Percentiles rank a stretch among this genome's conserved stretches.
Conservation (phyloP, 2,888 invertebrate genomes). For the Morpho helenor region DNA sequence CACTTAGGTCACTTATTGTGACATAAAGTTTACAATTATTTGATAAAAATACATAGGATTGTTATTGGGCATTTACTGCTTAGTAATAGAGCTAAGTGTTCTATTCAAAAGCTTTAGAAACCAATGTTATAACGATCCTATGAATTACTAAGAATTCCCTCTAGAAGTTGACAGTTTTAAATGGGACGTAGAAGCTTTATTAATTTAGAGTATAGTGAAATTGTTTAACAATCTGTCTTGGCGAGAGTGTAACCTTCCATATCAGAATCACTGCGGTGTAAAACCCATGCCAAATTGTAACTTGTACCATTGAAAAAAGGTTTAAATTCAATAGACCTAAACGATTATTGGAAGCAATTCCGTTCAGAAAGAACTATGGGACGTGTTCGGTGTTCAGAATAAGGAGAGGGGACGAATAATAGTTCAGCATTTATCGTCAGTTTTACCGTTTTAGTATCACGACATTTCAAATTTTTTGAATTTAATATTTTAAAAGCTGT, state of each 20-base stretch:
- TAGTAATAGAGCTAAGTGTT: no score
- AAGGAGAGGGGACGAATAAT: constrained; percentile 44
- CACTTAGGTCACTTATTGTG: no score
- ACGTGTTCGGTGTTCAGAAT: constrained; percentile 60
- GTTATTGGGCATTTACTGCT: no score
- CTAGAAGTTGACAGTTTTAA: no score
- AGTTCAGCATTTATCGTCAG: constrained; percentile 44
- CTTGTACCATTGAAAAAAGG: constrained; percentile 60
- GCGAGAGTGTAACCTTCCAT: constrained; percentile 21
- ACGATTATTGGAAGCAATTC: constrained; percentile 71
- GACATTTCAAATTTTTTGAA: constrained; percentile 27
- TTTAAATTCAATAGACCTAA: constrained; percentile 62
- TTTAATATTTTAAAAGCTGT: constrained; percentile 12
- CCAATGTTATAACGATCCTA: no score
- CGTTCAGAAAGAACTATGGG: constrained; percentile 71
- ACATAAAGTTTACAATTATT: no score
- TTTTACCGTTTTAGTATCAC: constrained; percentile 48
- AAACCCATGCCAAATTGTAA: constrained; percentile 53
- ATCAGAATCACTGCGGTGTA: constrained; percentile 51
- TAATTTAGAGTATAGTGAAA: background rate
- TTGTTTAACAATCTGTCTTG: background rate
- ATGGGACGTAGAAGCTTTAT: no score
- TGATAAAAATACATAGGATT: no score
- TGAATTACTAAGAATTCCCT: no score
- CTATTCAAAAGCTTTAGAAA: no score